A percentile compares a stretch with the other conserved stretches of the same genome.
Conservation (phyloP, 1,140 invertebrate species). For the Drosophila littoralis region DNA sequence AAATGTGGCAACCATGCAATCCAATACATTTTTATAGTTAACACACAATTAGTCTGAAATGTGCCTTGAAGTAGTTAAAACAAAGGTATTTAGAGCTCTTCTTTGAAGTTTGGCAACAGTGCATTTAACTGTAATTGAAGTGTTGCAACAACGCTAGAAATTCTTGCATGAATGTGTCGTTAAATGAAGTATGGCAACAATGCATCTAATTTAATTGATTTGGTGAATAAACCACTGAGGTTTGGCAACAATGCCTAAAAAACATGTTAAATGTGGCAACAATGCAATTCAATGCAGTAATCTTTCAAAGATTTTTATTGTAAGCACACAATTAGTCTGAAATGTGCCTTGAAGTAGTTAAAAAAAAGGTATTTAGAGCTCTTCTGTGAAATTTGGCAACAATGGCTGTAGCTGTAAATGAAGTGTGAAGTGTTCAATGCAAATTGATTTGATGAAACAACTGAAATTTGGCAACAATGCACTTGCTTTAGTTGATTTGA, state of each 20-base stretch:
- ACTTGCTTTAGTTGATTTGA: background rate
- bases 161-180: background rate
- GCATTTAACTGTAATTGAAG: background rate
- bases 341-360: too few relatives aligned
- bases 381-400: background rate
- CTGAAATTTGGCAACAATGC: background rate
- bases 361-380: background rate
- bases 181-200: too few relatives aligned
- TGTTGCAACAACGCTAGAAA: constrained; percentile 6
- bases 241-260: background rate
- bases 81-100: background rate
- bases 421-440: background rate
- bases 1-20: too few relatives aligned
- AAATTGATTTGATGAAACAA: background rate
- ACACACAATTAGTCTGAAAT: too few relatives aligned
- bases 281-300: too few relatives aligned
- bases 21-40: too few relatives aligned
- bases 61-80: too few relatives aligned
- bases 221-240: background rate
- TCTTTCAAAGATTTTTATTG: too few relatives aligned
- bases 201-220: constrained; percentile 1
- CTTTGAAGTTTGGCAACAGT: background rate
- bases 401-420: background rate
- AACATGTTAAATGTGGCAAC: too few relatives aligned
- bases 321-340: too few relatives aligned